Conservation (phyloP, 2,113 vertebrate species). For the Leptobrachium ailaonicum region DNA sequence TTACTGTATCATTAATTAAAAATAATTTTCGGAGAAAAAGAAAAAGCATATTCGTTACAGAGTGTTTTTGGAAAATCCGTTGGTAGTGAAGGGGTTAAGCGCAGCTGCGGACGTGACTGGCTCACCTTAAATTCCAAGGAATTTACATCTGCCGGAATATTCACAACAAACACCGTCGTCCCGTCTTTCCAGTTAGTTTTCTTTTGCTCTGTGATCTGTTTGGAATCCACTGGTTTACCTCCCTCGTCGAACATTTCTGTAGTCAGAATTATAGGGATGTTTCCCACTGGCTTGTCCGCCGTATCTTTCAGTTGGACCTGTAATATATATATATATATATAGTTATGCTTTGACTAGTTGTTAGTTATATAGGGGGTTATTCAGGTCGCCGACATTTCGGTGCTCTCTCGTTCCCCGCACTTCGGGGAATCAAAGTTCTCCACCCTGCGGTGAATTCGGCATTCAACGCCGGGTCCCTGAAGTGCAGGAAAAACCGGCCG, state of each 20-base stretch:
- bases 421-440: too few relatives aligned
- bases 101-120: neutral
- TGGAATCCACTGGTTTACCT: constrained; percentile 22
- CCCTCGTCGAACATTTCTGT: constrained; percentile 37
- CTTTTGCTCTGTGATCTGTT: neutral
- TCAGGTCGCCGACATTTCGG: too few relatives aligned
- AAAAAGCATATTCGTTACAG: neutral
- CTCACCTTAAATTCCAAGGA: constrained; percentile 73
- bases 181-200: constrained; percentile 62
- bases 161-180: constrained; percentile 74
- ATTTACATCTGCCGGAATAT: constrained; percentile 61
- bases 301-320: constrained; percentile 88
- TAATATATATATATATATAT: neutral
- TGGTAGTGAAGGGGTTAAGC: too few relatives aligned
- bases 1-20: too few relatives aligned
- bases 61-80: neutral
- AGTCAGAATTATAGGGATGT: constrained; percentile 62
- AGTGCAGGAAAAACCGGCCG: too few relatives aligned
- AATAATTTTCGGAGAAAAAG: neutral
- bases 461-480: too few relatives aligned
- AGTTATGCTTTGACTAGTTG: too few relatives aligned
- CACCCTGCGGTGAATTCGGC: too few relatives aligned
- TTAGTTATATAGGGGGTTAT: too few relatives aligned
- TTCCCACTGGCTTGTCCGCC: constrained; percentile 60
- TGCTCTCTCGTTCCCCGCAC: too few relatives aligned